Evolutionary conservation across 2,113 vertebrate genomes (phyloP).

Genomic region (Neotragus moschatus): DNA sequence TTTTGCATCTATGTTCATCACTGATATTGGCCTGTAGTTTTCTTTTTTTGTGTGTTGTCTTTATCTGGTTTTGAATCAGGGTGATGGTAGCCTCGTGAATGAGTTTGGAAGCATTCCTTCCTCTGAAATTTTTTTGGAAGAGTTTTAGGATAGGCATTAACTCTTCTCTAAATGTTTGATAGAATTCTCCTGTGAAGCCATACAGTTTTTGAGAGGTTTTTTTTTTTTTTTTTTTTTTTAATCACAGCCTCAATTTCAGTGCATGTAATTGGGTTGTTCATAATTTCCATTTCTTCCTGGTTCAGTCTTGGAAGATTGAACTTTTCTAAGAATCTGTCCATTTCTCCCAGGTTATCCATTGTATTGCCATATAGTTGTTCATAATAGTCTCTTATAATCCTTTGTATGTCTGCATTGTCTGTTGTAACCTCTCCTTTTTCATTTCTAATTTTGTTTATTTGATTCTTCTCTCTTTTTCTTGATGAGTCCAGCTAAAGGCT

Average conservation of each 20-base stretch:
- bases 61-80: neutral
- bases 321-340: neutral
- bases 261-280: neutral
- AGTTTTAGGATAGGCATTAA: neutral
- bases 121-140: neutral
- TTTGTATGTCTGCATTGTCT: neutral
- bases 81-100: neutral
- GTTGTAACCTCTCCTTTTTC: neutral
- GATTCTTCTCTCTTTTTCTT: neutral
- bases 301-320: neutral
- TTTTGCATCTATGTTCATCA: neutral
- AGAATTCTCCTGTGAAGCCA: neutral
- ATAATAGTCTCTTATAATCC: neutral
- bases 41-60: neutral
- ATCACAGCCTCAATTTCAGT: neutral
- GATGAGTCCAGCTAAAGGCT: neutral
- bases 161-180: neutral
- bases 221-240: too few species aligned
- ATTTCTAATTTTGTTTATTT: neutral
- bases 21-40: neutral
- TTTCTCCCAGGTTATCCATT: neutral
- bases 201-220: neutral
- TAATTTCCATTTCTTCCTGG: neutral
- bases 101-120: neutral
- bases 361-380: neutral